Conservation (phyloP, 1,140 invertebrate species). For the Drosophila biarmipes region DNA sequence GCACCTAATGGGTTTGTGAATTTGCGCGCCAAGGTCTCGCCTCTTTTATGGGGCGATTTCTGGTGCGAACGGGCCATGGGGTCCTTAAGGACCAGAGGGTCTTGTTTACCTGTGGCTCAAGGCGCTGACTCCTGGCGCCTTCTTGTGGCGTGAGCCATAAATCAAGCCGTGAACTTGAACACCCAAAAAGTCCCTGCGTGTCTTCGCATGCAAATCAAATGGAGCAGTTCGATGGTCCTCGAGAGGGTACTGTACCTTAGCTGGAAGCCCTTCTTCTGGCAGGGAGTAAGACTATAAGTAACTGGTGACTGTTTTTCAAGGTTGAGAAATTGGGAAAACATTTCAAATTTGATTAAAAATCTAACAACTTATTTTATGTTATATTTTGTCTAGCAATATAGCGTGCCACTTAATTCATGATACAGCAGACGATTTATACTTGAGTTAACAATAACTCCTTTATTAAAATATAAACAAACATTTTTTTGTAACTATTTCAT, state of each 20-base stretch:
- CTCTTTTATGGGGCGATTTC: conserved; percentile 1
- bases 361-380: no score
- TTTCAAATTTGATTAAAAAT: no score
- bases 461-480: no score
- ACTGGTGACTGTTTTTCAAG: background rate
- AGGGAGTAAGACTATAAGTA: background rate
- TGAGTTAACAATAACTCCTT: no score
- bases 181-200: conserved; percentile 54
- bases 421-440: no score
- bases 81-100: conserved; percentile 32
- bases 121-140: conserved; percentile 2
- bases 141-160: conserved; percentile 58
- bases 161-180: conserved; percentile 76
- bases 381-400: no score
- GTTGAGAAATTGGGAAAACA: no score
- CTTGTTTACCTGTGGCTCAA: conserved; percentile 46
- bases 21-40: conserved; percentile 63
- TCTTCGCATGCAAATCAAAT: conserved; percentile 62
- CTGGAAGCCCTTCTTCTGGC: background rate
- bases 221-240: conserved; percentile 32
- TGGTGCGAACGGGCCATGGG: background rate
- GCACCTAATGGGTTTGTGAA: conserved; percentile 70
- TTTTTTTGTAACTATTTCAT: no score
- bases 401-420: no score
- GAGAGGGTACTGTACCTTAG: conserved; percentile 17